Evolutionary conservation across 2,113 vertebrate genomes (phyloP).

Genomic region (Macaca fascicularis): T2T-MFA8v1.1 NC_088384.1:14118501-14119000

Average conservation of each 20-base stretch:
- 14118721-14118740: background rate
- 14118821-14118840: background rate
- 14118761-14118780: background rate
- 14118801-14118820: background rate
- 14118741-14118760: background rate
- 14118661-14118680: conserved; percentile 49
- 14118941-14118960: background rate
- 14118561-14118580: conserved; percentile 39
- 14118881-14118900: conserved; percentile 35
- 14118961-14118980: background rate
- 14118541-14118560: background rate
- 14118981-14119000: background rate
- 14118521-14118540: background rate
- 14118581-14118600: background rate
- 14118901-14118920: conserved; percentile 48
- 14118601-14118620: background rate
- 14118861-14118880: conserved; percentile 6
- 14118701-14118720: background rate
- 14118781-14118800: background rate
- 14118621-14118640: background rate
- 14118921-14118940: conserved; percentile 48
- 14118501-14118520: background rate
- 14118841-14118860: background rate
- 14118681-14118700: conserved; percentile 36
- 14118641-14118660: background rate